Conservation (phyloP, 1,140 invertebrate genomes). For the Trichonephila clavata region DNA sequence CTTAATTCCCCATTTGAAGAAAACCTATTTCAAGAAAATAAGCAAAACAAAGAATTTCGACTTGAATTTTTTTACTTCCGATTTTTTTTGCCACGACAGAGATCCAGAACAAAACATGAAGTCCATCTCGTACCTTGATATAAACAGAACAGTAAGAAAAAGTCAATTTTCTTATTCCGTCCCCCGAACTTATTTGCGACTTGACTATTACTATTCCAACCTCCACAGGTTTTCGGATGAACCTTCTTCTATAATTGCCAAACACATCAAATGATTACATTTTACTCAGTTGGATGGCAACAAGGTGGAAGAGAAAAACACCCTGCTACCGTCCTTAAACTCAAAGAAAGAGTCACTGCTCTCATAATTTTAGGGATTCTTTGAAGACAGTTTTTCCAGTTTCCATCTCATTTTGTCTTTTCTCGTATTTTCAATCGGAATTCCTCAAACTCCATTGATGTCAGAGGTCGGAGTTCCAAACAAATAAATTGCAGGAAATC, state of each 20-base stretch:
- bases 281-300: conserved; percentile 46
- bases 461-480: background rate
- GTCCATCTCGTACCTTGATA: background rate
- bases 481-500: background rate
- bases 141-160: background rate
- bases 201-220: background rate
- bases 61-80: no score
- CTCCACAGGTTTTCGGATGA: background rate
- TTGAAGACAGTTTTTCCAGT: background rate
- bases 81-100: no score
- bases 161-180: background rate
- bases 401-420: conserved; percentile 10
- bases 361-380: conserved; percentile 17
- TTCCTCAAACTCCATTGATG: conserved; percentile 10
- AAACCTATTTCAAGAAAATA: no score
- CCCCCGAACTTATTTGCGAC: background rate
- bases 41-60: no score
- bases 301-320: conserved; percentile 29
- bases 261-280: conserved; percentile 18
- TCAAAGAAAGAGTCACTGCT: conserved; percentile 4
- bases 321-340: conserved; percentile 12
- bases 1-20: no score
- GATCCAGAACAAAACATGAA: no score
- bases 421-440: background rate
- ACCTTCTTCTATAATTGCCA: background rate